phyloP scores from a whole-genome alignment of 1,140 invertebrate species.

The Achatina immaculata region DNA sequence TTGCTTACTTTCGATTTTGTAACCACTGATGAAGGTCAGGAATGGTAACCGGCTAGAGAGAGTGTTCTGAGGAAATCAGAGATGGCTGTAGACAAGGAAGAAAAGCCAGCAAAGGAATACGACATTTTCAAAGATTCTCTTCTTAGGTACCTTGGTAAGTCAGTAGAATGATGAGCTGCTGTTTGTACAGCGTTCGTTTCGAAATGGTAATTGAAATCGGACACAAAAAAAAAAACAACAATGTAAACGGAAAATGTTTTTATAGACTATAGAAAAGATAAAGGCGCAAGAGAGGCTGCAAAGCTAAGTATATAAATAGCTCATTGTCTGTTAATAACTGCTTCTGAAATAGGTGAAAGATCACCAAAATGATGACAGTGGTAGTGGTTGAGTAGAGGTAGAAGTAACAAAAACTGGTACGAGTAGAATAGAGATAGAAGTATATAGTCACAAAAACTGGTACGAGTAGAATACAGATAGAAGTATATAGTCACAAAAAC shows the following conservation, averaged over 20 bases:
- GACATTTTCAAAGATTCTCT: slow-evolving; percentile 55
- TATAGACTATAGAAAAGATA: background rate
- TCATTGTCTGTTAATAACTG: background rate
- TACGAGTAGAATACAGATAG: too few species aligned
- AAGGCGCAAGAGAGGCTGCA: background rate
- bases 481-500: too few species aligned
- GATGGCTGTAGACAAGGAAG: slow-evolving; percentile 5
- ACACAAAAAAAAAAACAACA: background rate
- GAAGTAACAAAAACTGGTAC: too few species aligned
- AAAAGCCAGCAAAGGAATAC: slow-evolving; percentile 29
- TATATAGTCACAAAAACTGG: too few species aligned
- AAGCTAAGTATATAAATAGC: background rate
- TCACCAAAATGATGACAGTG: too few species aligned
- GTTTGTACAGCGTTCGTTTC: background rate
- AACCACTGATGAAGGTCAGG: too few species aligned
- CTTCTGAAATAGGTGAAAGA: background rate
- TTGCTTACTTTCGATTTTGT: too few species aligned
- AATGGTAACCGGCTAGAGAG: too few species aligned
- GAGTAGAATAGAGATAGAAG: too few species aligned
- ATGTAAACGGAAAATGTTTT: background rate
- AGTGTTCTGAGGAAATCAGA: slow-evolving; percentile 24
- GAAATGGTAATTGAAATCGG: background rate
- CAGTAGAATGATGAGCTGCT: background rate
- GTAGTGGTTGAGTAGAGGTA: too few species aligned
- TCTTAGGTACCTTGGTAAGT: slow-evolving; percentile 54